Percentiles rank a stretch among this genome's conserved stretches.
Conservation (phyloP, 2,888 invertebrate species). For the Myathropa florea region DNA sequence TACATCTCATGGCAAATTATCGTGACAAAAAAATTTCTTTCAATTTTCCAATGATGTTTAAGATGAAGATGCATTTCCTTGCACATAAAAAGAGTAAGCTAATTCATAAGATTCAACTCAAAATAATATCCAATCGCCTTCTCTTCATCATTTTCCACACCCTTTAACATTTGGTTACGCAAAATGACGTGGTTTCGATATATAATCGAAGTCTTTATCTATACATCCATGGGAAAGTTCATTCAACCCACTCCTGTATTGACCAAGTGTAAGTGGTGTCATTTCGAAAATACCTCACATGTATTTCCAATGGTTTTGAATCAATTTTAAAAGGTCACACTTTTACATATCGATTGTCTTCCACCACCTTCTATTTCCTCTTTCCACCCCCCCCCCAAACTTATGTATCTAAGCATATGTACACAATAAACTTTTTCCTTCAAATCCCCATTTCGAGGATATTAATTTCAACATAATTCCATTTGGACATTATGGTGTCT, state of each 20-base stretch:
- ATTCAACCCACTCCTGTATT: not conserved
- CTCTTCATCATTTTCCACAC: not conserved
- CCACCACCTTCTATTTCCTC: too few species aligned
- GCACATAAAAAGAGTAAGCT: not conserved
- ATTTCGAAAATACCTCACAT: not conserved
- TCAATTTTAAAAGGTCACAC: not conserved
- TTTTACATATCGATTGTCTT: not conserved
- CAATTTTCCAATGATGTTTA: too few species aligned
- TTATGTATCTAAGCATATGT: not conserved
- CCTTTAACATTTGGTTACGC: not conserved
- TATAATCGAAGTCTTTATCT: not conserved
- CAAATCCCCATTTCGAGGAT: too few species aligned
- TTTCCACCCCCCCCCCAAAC: not conserved
- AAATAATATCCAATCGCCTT: not conserved
- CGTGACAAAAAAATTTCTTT: too few species aligned
- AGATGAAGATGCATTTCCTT: too few species aligned
- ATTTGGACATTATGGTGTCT: not conserved
- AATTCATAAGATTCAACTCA: not conserved
- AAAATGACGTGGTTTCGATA: not conserved
- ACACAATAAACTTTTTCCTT: too few species aligned
- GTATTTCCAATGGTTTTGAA: not conserved
- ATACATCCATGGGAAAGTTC: not conserved
- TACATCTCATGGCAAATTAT: too few species aligned
- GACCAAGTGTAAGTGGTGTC: not conserved
- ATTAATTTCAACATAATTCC: not conserved